Percentiles rank a stretch among this genome's conserved stretches.
Evolutionary conservation across 1,140 invertebrate genomes (phyloP).

Genomic region (Pogonomyrmex californicus): DNA sequence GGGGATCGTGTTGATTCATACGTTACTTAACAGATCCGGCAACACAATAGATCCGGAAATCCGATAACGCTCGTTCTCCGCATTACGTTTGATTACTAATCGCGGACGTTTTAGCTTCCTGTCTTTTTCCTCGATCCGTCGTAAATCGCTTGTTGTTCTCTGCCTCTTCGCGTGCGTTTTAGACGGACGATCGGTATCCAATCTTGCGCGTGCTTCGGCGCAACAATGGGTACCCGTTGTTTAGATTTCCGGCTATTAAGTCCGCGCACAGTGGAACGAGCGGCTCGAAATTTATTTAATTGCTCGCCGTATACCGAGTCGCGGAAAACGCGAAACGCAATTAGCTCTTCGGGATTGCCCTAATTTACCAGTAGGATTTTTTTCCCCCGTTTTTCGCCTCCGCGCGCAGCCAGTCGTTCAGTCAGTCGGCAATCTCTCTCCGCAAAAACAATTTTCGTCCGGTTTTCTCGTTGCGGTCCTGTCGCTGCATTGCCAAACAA

Average conservation of each 20-base stretch:
- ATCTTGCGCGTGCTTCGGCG: background rate
- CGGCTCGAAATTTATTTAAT: conserved; percentile 28
- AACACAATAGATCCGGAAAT: conserved; percentile 4
- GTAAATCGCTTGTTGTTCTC: background rate
- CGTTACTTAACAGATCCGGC: conserved; percentile 29
- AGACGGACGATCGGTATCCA: background rate
- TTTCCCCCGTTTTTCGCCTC: background rate
- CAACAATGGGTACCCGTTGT: background rate
- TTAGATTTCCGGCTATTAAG: conserved; percentile 9
- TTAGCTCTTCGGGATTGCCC: conserved; percentile 32
- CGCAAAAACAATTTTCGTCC: conserved; percentile 30
- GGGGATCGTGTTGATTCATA: conserved; percentile 12
- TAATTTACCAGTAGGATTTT: conserved; percentile 15
- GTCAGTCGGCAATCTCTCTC: background rate
- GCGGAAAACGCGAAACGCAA: background rate
- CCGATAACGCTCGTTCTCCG: background rate
- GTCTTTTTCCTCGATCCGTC: no score
- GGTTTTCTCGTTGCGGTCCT: no score
- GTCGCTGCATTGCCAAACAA: conserved; percentile 23
- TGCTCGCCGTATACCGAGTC: background rate
- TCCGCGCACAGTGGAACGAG: background rate
- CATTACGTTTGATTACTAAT: background rate
- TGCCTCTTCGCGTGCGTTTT: background rate
- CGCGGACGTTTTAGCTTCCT: background rate
- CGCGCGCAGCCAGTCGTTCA: no score